These are phyloP conservation scores for Zaprionus africanus DNA, from an alignment of 1,140 invertebrate genomes.

Conservation along the genomic window DNA sequence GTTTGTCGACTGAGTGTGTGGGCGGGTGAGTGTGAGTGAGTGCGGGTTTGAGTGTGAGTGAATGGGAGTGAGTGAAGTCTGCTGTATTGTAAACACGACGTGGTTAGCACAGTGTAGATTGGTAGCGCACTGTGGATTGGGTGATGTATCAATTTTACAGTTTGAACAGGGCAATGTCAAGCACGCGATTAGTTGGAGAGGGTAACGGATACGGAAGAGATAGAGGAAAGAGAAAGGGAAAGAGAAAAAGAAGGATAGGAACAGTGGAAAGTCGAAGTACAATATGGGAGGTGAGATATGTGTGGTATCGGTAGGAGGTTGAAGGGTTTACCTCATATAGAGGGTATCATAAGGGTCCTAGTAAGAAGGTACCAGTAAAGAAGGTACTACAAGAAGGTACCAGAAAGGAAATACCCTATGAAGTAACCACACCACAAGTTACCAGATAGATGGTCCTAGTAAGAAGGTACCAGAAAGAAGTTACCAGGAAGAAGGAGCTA, in stretches of 20 bases:
- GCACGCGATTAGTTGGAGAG: constrained; percentile 6
- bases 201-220: neutral
- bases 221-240: neutral
- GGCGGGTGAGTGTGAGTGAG: neutral
- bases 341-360: too few species aligned
- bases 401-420: neutral
- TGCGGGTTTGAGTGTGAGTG: neutral
- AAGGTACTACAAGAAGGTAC: too few species aligned
- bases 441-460: neutral
- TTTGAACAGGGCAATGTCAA: constrained; percentile 33
- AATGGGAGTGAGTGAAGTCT: neutral
- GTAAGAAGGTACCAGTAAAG: neutral
- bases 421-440: neutral
- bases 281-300: neutral
- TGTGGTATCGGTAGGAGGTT: too few species aligned
- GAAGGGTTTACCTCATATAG: too few species aligned
- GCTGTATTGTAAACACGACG: constrained; percentile 15
- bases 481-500: neutral
- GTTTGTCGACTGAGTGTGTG: constrained; percentile 14
- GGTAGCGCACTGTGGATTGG: constrained; percentile 5
- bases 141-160: constrained; percentile 42
- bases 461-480: neutral
- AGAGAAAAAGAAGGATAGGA: neutral
- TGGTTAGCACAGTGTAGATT: constrained; percentile 21
- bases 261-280: neutral